Percentiles rank a stretch among this genome's conserved stretches.
phyloP scores from a whole-genome alignment of 2,888 invertebrate genomes.

The Leptinotarsa juncta region DNA sequence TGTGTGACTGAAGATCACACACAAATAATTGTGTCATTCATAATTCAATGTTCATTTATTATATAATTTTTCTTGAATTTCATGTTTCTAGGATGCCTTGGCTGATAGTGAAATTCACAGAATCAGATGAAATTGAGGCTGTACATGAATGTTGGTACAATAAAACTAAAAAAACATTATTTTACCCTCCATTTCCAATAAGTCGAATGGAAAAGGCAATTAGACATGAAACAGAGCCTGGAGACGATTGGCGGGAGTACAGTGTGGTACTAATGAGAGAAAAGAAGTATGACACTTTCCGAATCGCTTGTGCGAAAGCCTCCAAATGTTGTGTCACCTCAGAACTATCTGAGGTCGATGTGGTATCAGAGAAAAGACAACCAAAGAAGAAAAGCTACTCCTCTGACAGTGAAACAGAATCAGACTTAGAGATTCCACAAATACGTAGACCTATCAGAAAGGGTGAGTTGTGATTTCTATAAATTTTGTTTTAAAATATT shows the following conservation, averaged over 20 bases:
- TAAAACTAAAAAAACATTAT: neutral
- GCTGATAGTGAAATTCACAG: slow-evolving; percentile 2
- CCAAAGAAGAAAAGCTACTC: neutral
- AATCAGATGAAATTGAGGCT: slow-evolving; percentile 5
- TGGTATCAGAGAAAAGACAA: slow-evolving; percentile 1
- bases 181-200: slow-evolving; percentile 5
- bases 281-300: neutral
- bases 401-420: no score
- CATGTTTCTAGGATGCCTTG: slow-evolving; percentile 5
- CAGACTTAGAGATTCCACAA: no score
- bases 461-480: no score
- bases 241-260: slow-evolving; percentile 1
- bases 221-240: slow-evolving; percentile 5
- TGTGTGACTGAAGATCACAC: no score
- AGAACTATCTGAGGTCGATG: neutral
- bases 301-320: neutral
- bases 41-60: neutral
- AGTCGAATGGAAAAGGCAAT: neutral
- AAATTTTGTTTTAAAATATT: neutral
- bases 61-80: slow-evolving; percentile 2
- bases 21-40: neutral
- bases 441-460: no score
- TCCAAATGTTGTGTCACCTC: neutral
- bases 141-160: slow-evolving; percentile 5
- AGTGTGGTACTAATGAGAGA: neutral